Base-by-base conservation (phyloP, 2,888 invertebrate genomes). In the Lithophane leautieri region DNA sequence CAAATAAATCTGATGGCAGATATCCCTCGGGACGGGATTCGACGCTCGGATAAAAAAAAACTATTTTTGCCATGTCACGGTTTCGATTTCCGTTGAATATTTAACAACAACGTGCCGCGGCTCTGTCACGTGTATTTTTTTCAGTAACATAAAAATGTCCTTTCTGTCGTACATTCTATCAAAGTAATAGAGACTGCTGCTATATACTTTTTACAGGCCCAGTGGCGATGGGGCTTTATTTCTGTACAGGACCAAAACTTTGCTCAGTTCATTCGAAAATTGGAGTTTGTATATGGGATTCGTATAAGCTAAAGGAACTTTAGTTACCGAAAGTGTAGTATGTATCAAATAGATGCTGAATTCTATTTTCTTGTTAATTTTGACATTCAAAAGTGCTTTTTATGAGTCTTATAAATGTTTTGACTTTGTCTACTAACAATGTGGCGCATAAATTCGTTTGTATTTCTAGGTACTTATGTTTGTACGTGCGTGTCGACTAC, bases 1-100 rank as follows among this genome's bases (percentile, higher is more conserved):
- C 85, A 71, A 71, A 84, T 81, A 76, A 81, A 84, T 73, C 61
- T 73, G 68, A 80, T 80, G 56, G 68, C 47, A 65, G 72, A 71
- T 76, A 76, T 69, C 77, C 56, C 76, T 44, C 9, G 65, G 73
- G 73, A 81, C 60, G 34, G 47, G n/a, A 73, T 68, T 67, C 40
- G 14, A 65, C 16, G 67, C 22, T 54, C 34, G 19, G 56, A 58
- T 69, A 28, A 42, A 56, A 25, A 50, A 56, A 62, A 52, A 14
- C 12, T 70, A 44, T 42, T 68, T 25, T 73, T 40, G 12, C 47
- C 34, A 63, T n/a, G 19, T 65, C 25, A 25, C 47, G 9, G 54
- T n/a, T 61, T 76, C 40, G 22, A 25, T 44, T 62, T 16, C 1
- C 22, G 40, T 28, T 16, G 28, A 61, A 19, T 73, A 74, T 83